phyloP scores from a whole-genome alignment of 1,140 invertebrate genomes.

The Drosophila prosaltans region DNA sequence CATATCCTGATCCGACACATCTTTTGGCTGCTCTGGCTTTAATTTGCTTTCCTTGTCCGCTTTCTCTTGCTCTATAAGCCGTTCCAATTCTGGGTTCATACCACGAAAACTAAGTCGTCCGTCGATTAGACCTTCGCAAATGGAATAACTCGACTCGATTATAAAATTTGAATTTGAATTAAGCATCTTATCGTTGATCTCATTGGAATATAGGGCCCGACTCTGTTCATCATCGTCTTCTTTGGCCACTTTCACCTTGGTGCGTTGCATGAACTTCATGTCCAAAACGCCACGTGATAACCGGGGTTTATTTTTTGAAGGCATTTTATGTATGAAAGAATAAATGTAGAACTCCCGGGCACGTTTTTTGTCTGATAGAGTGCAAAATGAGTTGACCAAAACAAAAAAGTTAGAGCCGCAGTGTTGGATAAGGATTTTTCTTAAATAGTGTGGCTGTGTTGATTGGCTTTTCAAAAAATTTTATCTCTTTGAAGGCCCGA shows the following conservation, averaged over 20 bases:
- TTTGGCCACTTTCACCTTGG: slow-evolving; percentile 91
- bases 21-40: slow-evolving; percentile 83
- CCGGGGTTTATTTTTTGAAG: slow-evolving; percentile 78
- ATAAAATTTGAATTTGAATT: slow-evolving; percentile 87
- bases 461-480: background rate
- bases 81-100: slow-evolving; percentile 95
- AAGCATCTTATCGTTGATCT: slow-evolving; percentile 86
- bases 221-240: slow-evolving; percentile 89
- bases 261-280: slow-evolving; percentile 96
- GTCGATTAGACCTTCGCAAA: slow-evolving; percentile 89
- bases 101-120: slow-evolving; percentile 93
- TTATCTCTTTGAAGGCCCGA: background rate
- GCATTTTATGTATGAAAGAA: slow-evolving; percentile 50
- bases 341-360: slow-evolving; percentile 10
- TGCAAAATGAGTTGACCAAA: slow-evolving; percentile 48
- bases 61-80: slow-evolving; percentile 86
- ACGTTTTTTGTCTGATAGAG: slow-evolving; percentile 42
- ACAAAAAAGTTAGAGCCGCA: slow-evolving; percentile 24
- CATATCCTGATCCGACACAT: slow-evolving; percentile 90
- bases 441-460: background rate
- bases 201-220: slow-evolving; percentile 86
- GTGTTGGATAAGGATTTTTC: background rate
- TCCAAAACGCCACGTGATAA: slow-evolving; percentile 89
- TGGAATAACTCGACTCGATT: slow-evolving; percentile 90
- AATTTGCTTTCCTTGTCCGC: slow-evolving; percentile 74